These are phyloP conservation scores for Pristionchus mayeri DNA, from an alignment of 2,888 invertebrate species.

Conservation along the genomic window DNA sequence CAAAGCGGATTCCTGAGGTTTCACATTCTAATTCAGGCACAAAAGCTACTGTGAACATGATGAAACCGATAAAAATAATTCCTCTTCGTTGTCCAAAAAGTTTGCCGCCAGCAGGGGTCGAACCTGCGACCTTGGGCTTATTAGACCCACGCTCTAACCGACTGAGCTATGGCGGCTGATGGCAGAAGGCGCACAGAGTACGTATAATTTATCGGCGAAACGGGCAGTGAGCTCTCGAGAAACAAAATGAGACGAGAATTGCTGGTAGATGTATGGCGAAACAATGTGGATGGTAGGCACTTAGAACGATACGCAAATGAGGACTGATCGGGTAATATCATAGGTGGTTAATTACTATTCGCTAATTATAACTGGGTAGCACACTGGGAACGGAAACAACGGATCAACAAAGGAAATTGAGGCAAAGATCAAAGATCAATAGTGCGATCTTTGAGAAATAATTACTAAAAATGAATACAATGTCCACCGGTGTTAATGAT, in stretches of 20 bases:
- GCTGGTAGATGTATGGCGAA: neutral
- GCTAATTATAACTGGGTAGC: constrained; percentile 4
- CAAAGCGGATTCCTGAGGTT: no score
- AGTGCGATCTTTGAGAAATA: neutral
- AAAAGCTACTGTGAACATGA: no score
- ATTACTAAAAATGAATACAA: constrained; percentile 29
- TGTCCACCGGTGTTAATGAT: constrained; percentile 29
- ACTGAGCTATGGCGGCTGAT: constrained; percentile 57
- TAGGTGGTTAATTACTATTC: neutral
- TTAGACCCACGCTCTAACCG: constrained; percentile 59
- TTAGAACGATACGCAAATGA: constrained; percentile 26
- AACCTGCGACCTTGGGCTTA: constrained; percentile 59
- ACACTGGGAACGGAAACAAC: constrained; percentile 33
- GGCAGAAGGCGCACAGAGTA: neutral
- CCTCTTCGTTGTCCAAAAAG: constrained; percentile 49
- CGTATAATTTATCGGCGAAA: constrained; percentile 4
- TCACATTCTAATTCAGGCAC: no score
- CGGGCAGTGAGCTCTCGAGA: constrained; percentile 24
- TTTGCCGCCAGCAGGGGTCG: constrained; percentile 58
- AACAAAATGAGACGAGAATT: neutral
- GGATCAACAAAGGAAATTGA: constrained; percentile 3
- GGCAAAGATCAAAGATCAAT: constrained; percentile 28
- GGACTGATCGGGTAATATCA: neutral
- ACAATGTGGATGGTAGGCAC: neutral
- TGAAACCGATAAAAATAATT: no score